Evolutionary conservation across 2,888 invertebrate genomes (phyloP).

Genomic region (Tenthredo scrophulariae): DNA sequence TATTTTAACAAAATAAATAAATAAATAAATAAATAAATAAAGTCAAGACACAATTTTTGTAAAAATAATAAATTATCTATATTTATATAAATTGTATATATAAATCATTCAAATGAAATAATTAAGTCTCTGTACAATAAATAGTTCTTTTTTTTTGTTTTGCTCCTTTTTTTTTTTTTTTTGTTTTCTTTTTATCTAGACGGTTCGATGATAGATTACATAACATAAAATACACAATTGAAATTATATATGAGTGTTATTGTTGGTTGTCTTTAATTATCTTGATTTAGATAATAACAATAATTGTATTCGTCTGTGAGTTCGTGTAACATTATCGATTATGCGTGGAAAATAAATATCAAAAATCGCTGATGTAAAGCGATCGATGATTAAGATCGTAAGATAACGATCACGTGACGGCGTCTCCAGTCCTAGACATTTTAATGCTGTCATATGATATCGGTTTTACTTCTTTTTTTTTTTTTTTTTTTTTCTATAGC

Average conservation of each 20-base stretch:
- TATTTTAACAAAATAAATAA: slow-evolving; percentile 51
- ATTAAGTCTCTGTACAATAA: slow-evolving; percentile 74
- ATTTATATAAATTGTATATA: slow-evolving; percentile 67
- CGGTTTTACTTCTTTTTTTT: not conserved
- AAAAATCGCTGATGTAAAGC: not conserved
- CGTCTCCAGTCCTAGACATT: slow-evolving; percentile 71
- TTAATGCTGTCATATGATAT: slow-evolving; percentile 64
- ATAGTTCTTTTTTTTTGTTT: not conserved
- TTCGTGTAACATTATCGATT: slow-evolving; percentile 34
- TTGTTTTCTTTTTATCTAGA: slow-evolving; percentile 29
- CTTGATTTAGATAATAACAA: slow-evolving; percentile 17
- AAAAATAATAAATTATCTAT: slow-evolving; percentile 76
- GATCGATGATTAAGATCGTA: not conserved
- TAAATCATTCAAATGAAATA: slow-evolving; percentile 67
- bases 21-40: slow-evolving; percentile 63
- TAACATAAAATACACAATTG: slow-evolving; percentile 45
- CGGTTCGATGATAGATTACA: slow-evolving; percentile 32
- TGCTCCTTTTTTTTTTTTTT: not conserved
- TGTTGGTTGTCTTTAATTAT: slow-evolving; percentile 30
- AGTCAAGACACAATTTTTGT: slow-evolving; percentile 69
- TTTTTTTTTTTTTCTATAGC: not conserved
- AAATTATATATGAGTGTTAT: slow-evolving; percentile 25
- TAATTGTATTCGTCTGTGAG: slow-evolving; percentile 49
- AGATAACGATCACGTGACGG: slow-evolving; percentile 65
- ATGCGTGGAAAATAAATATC: not conserved